Evolutionary conservation across 2,888 invertebrate genomes (phyloP).

Genomic region (Hypercompe scribonia): DNA sequence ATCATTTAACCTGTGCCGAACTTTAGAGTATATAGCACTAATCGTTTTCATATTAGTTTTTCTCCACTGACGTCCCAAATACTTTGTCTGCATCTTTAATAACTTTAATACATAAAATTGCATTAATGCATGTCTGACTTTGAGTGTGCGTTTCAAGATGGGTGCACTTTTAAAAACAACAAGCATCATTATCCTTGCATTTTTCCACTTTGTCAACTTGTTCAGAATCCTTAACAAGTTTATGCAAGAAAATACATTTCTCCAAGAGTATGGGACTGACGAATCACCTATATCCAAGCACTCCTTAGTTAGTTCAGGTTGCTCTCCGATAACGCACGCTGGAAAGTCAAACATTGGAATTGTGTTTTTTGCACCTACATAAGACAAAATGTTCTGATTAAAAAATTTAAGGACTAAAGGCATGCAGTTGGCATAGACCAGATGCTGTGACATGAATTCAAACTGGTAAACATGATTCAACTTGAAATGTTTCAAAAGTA

Average conservation of each 20-base stretch:
- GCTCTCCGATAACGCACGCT: conserved; percentile 97
- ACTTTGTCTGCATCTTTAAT: conserved; percentile 99
- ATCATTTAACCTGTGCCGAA: conserved; percentile 97
- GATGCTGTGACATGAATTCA: conserved; percentile 99
- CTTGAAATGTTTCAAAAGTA: conserved; percentile 98
- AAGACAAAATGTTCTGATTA: conserved; percentile 98
- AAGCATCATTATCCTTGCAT: conserved; percentile 99
- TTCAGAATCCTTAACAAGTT: conserved; percentile 98
- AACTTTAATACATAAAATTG: conserved; percentile 99
- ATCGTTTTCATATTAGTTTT: conserved; percentile 99
- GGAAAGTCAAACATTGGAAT: conserved; percentile 98
- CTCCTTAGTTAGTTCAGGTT: conserved; percentile 96
- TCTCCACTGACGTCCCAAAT: conserved; percentile 99
- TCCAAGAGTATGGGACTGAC: conserved; percentile 95
- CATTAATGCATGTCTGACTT: conserved; percentile 98
- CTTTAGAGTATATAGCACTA: conserved; percentile 99
- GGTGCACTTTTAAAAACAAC: conserved; percentile 99
- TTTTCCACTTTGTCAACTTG: conserved; percentile 99
- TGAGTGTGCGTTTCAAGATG: conserved; percentile 97
- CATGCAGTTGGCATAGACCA: conserved; percentile 99
- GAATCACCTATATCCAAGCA: conserved; percentile 94
- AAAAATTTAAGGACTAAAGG: conserved; percentile 99
- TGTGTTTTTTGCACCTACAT: conserved; percentile 97
- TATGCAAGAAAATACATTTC: conserved; percentile 99
- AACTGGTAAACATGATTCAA: conserved; percentile 99